These are phyloP conservation scores for Crocodylus rhombifer DNA, from an alignment of 2,797 vertebrate genomes.

Conservation along the genomic window DNA sequence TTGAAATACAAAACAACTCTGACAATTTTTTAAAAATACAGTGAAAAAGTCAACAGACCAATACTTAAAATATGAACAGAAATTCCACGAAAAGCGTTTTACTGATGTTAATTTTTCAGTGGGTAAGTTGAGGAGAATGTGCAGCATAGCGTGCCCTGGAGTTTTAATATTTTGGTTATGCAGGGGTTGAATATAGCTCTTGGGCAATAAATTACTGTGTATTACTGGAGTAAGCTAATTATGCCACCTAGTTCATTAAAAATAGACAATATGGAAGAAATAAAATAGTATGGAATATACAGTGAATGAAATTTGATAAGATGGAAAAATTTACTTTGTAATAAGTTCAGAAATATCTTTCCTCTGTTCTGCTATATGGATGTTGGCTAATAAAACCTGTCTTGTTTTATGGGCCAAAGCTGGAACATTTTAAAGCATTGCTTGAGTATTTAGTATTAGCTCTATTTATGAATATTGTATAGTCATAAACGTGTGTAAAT, in stretches of 20 bases:
- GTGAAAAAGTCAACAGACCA: not conserved
- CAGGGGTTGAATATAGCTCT: not conserved
- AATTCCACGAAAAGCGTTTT: not conserved
- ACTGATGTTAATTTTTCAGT: not conserved
- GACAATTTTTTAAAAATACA: not conserved
- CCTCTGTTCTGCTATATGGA: not conserved
- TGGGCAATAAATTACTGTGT: not conserved
- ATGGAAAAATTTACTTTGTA: not conserved
- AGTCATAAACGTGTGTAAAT: not conserved
- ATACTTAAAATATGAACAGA: not conserved
- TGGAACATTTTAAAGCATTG: not conserved
- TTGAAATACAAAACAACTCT: not conserved
- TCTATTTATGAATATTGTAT: not conserved
- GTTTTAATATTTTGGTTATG: not conserved
- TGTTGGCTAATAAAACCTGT: not conserved
- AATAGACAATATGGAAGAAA: not conserved
- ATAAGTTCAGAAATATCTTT: not conserved
- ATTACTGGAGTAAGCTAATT: not conserved
- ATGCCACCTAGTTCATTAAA: not conserved
- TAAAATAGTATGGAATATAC: not conserved
- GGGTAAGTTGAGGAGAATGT: not conserved
- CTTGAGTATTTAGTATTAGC: too few relatives aligned
- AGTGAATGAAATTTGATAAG: not conserved
- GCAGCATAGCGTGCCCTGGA: not conserved
- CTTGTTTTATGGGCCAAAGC: not conserved